Conservation (phyloP, 2,113 vertebrate species). For the Pyxicephalus adspersus region DNA sequence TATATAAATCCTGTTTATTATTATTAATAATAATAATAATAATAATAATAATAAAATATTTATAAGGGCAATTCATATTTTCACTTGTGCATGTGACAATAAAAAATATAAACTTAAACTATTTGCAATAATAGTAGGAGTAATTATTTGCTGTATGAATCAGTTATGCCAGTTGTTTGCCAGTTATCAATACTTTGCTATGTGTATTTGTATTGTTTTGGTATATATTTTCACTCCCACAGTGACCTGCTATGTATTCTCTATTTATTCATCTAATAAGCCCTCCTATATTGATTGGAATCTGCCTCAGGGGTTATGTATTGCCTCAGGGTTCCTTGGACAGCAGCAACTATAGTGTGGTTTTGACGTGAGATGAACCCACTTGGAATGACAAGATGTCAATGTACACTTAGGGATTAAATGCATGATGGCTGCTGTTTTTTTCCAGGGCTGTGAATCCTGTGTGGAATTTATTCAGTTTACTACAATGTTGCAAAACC, state of each 20-base stretch:
- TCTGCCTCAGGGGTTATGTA: background rate
- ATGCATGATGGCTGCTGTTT: background rate
- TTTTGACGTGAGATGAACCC: conserved; percentile 21
- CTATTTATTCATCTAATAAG: background rate
- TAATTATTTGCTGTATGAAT: too few relatives aligned
- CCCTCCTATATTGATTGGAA: background rate
- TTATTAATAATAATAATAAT: too few relatives aligned
- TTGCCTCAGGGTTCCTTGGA: background rate
- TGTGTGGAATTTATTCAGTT: background rate
- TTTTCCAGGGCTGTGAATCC: background rate
- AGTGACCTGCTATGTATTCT: background rate
- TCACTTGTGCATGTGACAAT: too few relatives aligned
- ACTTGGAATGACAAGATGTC: conserved; percentile 29
- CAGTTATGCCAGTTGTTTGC: too few relatives aligned
- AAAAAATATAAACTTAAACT: too few relatives aligned
- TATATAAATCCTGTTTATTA: too few relatives aligned
- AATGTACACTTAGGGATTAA: background rate
- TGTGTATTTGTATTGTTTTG: too few relatives aligned
- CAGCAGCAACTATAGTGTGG: background rate
- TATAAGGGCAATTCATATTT: too few relatives aligned
- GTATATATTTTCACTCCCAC: background rate
- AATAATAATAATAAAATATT: too few relatives aligned
- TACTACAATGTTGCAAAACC: too few relatives aligned
- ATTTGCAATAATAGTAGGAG: too few relatives aligned
- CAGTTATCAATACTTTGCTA: too few relatives aligned